Conservation (phyloP, 2,797 vertebrate genomes). For the Sebastiscus albofasciatus region DNA sequence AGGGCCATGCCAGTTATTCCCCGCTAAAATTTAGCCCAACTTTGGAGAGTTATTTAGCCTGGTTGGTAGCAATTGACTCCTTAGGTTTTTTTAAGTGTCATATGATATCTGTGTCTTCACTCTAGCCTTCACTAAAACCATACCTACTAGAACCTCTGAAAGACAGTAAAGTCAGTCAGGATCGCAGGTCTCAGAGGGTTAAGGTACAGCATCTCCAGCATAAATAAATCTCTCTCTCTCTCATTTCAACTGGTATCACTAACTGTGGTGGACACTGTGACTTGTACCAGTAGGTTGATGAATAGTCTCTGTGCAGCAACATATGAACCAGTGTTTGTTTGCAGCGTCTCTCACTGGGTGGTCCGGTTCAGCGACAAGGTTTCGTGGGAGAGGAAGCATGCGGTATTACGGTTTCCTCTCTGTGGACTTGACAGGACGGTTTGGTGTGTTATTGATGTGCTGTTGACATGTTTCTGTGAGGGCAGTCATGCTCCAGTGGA, state of each 20-base stretch:
- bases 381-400: constrained; percentile 63
- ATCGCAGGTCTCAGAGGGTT: background rate
- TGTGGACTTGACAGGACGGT: constrained; percentile 24
- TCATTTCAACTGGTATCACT: background rate
- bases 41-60: no score
- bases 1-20: no score
- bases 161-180: no score
- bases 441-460: constrained; percentile 62
- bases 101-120: no score
- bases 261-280: background rate
- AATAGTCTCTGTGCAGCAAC: constrained; percentile 12
- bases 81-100: no score
- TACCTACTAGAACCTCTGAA: no score
- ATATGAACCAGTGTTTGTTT: constrained; percentile 43
- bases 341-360: constrained; percentile 63
- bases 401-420: constrained; percentile 61
- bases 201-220: background rate
- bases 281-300: background rate
- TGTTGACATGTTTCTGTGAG: constrained; percentile 64
- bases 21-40: no score
- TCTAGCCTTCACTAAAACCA: no score
- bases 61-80: no score
- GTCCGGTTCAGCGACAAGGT: constrained; percentile 43
- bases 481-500: constrained; percentile 35
- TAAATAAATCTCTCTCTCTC: background rate